Conservation (phyloP, 2,113 vertebrate species). For the Danio rerio region DNA sequence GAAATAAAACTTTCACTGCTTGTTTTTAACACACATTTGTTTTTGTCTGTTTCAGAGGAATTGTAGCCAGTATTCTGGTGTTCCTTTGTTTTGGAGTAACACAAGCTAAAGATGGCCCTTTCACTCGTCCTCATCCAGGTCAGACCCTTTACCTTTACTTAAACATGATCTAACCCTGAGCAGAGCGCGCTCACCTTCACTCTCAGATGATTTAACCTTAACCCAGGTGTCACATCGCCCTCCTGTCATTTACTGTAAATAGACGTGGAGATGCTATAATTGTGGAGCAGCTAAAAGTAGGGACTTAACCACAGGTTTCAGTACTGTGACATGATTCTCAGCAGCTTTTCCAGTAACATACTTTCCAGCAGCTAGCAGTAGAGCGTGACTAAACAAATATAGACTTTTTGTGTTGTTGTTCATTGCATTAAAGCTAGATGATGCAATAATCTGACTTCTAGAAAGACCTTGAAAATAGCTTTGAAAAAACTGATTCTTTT, state of each 20-base stretch:
- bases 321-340: not conserved
- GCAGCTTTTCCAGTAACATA: not conserved
- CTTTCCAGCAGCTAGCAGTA: not conserved
- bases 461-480: not conserved
- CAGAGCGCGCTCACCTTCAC: not conserved
- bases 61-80: constrained; percentile 96
- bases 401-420: not conserved
- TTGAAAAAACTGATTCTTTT: not conserved
- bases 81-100: constrained; percentile 98
- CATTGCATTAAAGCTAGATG: not conserved
- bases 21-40: not conserved
- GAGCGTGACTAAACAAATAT: not conserved
- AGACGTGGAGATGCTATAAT: not conserved
- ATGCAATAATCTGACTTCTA: not conserved
- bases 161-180: not conserved
- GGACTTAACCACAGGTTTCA: not conserved
- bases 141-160: constrained; percentile 51
- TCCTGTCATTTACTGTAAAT: not conserved
- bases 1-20: no score
- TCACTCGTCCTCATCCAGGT: constrained; percentile 98
- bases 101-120: constrained; percentile 98
- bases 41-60: constrained; percentile 80
- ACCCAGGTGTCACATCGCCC: not conserved
- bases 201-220: constrained; percentile 2
- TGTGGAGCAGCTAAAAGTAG: not conserved